phyloP scores from a whole-genome alignment of 2,797 vertebrate species.

The Eulemur rubriventer region DNA sequence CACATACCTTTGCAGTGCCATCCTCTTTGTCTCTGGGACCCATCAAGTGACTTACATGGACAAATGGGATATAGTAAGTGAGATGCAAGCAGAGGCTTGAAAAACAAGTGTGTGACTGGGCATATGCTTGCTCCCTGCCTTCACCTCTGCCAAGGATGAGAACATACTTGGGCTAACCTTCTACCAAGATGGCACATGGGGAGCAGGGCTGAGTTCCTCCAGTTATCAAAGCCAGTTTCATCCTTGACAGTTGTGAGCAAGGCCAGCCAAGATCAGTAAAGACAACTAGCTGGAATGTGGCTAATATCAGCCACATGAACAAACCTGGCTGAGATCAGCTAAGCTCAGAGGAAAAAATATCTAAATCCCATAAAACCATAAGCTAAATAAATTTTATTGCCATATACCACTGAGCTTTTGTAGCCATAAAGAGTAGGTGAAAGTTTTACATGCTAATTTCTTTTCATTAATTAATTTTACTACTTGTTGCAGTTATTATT shows the following conservation, averaged over 20 bases:
- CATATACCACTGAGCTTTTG: background rate
- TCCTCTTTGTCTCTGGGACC: background rate
- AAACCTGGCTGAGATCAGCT: background rate
- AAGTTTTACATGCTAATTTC: background rate
- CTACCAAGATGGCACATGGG: background rate
- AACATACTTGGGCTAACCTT: background rate
- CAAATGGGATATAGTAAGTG: background rate
- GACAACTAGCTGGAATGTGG: background rate
- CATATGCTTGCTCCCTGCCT: background rate
- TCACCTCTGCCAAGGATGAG: background rate
- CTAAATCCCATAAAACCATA: background rate
- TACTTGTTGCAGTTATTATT: background rate
- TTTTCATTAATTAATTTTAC: background rate
- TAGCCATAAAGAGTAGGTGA: background rate
- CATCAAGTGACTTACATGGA: background rate
- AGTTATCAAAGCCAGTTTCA: background rate
- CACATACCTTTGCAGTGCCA: background rate
- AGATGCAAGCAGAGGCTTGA: background rate
- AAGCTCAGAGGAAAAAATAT: background rate
- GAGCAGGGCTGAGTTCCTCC: background rate
- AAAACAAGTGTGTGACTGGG: background rate
- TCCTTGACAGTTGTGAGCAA: background rate
- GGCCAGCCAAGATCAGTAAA: background rate
- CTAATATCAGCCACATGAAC: background rate
- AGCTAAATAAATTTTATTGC: background rate